Conservation (phyloP, 2,113 vertebrate genomes). For the Ariopsis seemanni region DNA sequence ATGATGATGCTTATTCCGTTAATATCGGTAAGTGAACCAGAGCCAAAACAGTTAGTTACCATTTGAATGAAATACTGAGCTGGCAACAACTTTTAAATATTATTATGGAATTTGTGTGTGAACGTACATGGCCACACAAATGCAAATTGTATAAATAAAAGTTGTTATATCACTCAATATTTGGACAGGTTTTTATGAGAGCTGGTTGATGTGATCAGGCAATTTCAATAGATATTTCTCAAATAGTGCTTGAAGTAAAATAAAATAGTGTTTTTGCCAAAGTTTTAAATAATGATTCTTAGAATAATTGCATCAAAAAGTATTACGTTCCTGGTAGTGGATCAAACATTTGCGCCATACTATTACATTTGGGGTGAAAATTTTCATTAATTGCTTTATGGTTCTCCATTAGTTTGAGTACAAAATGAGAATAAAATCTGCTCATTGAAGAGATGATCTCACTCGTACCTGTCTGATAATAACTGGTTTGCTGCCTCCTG, state of each 20-base stretch:
- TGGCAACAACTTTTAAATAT: background rate
- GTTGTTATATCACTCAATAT: background rate
- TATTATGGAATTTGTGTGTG: background rate
- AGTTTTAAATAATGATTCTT: background rate
- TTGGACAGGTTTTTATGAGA: background rate
- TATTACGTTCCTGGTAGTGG: background rate
- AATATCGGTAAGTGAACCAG: background rate
- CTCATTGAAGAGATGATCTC: too few species aligned
- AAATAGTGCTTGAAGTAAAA: background rate
- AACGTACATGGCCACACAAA: background rate
- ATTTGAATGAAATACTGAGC: background rate
- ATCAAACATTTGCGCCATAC: background rate
- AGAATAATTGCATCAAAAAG: background rate
- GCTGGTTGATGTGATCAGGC: background rate
- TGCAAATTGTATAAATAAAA: background rate
- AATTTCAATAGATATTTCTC: background rate
- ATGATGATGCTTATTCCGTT: background rate
- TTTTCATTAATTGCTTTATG: too few species aligned
- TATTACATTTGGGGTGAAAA: too few species aligned
- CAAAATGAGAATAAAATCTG: too few species aligned
- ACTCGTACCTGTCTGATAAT: constrained; percentile 86
- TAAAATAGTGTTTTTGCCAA: background rate
- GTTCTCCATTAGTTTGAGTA: too few species aligned
- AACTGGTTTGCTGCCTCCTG: constrained; percentile 75
- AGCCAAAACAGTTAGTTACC: background rate